Base-by-base conservation (phyloP, 1,140 invertebrate genomes). In the Tachypleus tridentatus region DNA sequence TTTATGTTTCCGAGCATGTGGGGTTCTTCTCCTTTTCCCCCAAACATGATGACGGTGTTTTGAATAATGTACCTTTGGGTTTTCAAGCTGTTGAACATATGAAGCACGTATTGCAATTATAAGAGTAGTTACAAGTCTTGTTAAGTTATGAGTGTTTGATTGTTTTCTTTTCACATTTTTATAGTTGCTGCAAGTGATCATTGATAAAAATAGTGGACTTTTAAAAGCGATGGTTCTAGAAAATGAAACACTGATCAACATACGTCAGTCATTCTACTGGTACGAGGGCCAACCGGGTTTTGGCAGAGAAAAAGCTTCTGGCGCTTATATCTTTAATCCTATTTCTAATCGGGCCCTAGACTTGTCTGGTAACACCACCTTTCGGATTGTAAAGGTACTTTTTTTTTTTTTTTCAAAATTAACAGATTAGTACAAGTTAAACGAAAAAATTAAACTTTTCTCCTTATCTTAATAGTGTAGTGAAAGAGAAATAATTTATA, bases 141-240 rank as follows among this genome's bases (percentile, higher is more conserved):
- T 29, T 29, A 29, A 29, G 29, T 29, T 29, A 1, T 29, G 29
- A 29, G 29, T 29, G 29, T 9, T 11, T 60, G 8, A 5, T 51
- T 47, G 51, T 47, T 51, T 8, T n/a, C n/a, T 52, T 61, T 50
- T 61, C 4, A 50, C 9, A 47, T 63, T 49, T 57, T 63, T 47
- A 49, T 61, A 67, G 66, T 60, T 61, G 49, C 50, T 61, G 3
- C 48, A 66, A 64, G 56, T 71, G 58, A 48, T 68, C 49, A 71
- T 79, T 58, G 75, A 79, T 66, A 72, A 68, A 8, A 59, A 64
- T 3, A 77, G 74, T 6, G 79, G 79, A 8, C 69, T 77, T 0
- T 10, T 80, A 5, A 70, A 76, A 59, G 72, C 79, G 61, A 73
- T 71, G 5, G 75, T 80, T 63, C 60, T 77, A 8, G 73, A 62